Base-by-base conservation (phyloP, 2,797 vertebrate species). In the Cheirogaleus major region DNA sequence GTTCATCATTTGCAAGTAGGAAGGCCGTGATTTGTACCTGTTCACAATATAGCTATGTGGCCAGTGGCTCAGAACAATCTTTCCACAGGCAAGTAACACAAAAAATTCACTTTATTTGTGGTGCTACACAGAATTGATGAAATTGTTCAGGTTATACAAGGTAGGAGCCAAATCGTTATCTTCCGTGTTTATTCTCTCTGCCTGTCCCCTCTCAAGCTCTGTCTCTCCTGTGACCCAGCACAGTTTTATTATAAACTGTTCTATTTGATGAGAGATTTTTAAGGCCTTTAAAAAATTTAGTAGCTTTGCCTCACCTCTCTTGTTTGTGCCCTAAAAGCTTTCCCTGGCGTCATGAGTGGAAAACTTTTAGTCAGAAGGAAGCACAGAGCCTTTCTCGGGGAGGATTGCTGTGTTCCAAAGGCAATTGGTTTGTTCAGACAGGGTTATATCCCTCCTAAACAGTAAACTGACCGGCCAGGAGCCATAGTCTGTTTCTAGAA, bases 251-350 rank as follows among this genome's bases (percentile, higher is more conserved):
- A 57, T 52, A 91, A 94, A 67, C 48, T 32, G 59, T 35, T 94
- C 43, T 43, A n/a, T 55, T 30, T 73, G 75, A 91, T 86, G 75
- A 67, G 32, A 43, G 13, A 27, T 38, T 96, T 93, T 96, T 89
- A 93, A 93, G 41, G 30, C 30, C 61, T 92, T 95, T 67, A 92
- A 96, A 91, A 69, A 14, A 45, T 92, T 38, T 45, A 82, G 57
- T 93, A 61, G 65, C 82, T 93, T 97, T 91, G 76, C 72, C 48
- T 79, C 35, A 30, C 41, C 52, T 88, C 73, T 48, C 8, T 59
- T 84, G 70, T 91, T 81, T 87, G 52, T 80, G 55, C 61, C 89
- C n/a, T 91, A 83, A 89, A 96, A 93, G 78, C 69, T 89, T 89
- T 83, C 41, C 10, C 43, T 61, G 35, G 35, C 55, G 45, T 76